Evolutionary conservation across 2,797 vertebrate genomes (phyloP).

Genomic region (Acridotheres tristis): DNA sequence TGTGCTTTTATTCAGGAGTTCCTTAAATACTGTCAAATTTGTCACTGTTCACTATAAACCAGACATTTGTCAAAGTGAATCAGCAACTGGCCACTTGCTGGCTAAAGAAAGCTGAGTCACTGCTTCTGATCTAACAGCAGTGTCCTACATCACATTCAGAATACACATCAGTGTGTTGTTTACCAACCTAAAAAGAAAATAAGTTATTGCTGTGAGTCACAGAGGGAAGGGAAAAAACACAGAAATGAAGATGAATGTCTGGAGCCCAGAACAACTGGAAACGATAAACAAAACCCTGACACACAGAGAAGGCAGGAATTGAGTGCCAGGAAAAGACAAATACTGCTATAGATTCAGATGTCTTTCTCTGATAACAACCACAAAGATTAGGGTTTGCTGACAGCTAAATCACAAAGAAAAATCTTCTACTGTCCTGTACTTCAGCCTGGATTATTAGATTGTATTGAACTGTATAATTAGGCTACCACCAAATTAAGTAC

Average conservation of each 20-base stretch:
- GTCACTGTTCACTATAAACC: not conserved
- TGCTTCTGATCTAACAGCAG: not conserved
- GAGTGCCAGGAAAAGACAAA: slow-evolving; percentile 17
- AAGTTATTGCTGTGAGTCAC: slow-evolving; percentile 21
- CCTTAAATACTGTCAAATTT: not conserved
- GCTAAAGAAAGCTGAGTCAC: slow-evolving; percentile 17
- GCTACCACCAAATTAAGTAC: slow-evolving; percentile 24
- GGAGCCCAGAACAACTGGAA: slow-evolving; percentile 13
- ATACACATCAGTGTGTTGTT: slow-evolving; percentile 11
- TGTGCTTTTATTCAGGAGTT: not conserved
- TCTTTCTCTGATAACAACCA: slow-evolving; percentile 24
- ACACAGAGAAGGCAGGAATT: not conserved
- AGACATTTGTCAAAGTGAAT: slow-evolving; percentile 22
- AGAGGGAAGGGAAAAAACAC: not conserved
- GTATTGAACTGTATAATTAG: slow-evolving; percentile 39
- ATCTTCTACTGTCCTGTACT: not conserved
- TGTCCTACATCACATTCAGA: not conserved
- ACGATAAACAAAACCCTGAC: slow-evolving; percentile 11
- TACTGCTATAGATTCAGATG: slow-evolving; percentile 19
- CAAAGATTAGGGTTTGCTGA: slow-evolving; percentile 36
- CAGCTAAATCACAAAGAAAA: slow-evolving; percentile 25
- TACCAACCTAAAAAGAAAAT: slow-evolving; percentile 18
- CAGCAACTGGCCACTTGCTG: not conserved
- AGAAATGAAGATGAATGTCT: slow-evolving; percentile 35
- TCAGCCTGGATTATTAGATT: slow-evolving; percentile 4